phyloP scores from a whole-genome alignment of 1,140 invertebrate genomes.

The Drosophila melanica region DNA sequence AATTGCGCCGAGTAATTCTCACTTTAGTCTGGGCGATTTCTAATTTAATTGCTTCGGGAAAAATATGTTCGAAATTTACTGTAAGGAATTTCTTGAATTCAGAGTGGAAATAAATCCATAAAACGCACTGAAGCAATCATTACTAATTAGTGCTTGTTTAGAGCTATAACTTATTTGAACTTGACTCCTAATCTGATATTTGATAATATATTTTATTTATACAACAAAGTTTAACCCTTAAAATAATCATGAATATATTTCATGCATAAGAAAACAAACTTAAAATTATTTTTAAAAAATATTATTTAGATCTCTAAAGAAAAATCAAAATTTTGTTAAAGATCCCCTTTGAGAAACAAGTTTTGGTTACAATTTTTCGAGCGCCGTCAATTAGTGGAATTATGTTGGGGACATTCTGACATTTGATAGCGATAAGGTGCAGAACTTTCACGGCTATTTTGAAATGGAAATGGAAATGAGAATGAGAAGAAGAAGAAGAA shows the following conservation, averaged over 20 bases:
- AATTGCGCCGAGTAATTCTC: slow-evolving; percentile 82
- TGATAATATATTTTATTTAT: no score
- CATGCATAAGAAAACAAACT: no score
- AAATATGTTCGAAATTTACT: slow-evolving; percentile 9
- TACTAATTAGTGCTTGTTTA: slow-evolving; percentile 18
- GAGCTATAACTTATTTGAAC: not conserved
- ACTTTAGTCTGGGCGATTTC: slow-evolving; percentile 68
- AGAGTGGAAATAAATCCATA: slow-evolving; percentile 19
- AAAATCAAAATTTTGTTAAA: not conserved
- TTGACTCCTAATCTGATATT: not conserved
- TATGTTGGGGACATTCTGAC: slow-evolving; percentile 35
- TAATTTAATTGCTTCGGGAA: slow-evolving; percentile 43
- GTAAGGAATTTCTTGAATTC: slow-evolving; percentile 12
- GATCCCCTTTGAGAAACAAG: slow-evolving; percentile 2
- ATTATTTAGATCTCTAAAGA: no score
- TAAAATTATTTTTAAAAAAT: no score
- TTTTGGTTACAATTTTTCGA: slow-evolving; percentile 24
- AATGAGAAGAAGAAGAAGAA: slow-evolving; percentile 12
- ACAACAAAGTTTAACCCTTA: no score
- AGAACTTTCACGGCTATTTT: slow-evolving; percentile 47
- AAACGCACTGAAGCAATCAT: slow-evolving; percentile 6
- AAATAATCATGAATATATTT: no score
- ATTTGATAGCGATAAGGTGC: slow-evolving; percentile 42
- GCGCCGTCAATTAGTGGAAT: slow-evolving; percentile 39
- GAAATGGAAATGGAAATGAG: slow-evolving; percentile 19